phyloP scores from a whole-genome alignment of 1,140 invertebrate genomes.

The Drosophila obscura region DNA sequence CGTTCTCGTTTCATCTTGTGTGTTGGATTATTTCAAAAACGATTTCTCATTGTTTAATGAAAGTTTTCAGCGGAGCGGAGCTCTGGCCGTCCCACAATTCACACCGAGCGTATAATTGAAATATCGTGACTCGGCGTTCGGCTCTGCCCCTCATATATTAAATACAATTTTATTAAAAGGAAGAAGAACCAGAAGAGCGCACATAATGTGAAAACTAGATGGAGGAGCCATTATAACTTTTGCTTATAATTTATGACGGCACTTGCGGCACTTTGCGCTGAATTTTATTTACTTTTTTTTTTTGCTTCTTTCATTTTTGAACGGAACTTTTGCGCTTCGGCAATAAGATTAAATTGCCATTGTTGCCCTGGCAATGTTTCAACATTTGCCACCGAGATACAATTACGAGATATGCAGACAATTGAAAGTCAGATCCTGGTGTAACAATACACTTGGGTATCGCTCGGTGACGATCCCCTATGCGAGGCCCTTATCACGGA shows the following conservation, averaged over 20 bases:
- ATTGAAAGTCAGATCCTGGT: conserved; percentile 51
- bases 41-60: conserved; percentile 21
- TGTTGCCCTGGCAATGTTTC: conserved; percentile 36
- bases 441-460: conserved; percentile 47
- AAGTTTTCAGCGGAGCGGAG: conserved; percentile 12
- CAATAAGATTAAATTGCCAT: conserved; percentile 56
- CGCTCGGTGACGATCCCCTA: conserved; percentile 13
- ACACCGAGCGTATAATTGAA: conserved; percentile 69
- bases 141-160: conserved; percentile 26
- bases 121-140: conserved; percentile 69
- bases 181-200: conserved; percentile 20
- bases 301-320: conserved; percentile 29
- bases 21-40: conserved; percentile 24
- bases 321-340: conserved; percentile 54
- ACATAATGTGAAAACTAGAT: conserved; percentile 61
- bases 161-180: conserved; percentile 62
- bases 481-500: conserved; percentile 42
- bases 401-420: conserved; percentile 19
- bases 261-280: conserved; percentile 59
- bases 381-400: conserved; percentile 46
- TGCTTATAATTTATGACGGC: conserved; percentile 76
- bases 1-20: not conserved
- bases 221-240: conserved; percentile 70
- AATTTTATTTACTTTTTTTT: conserved; percentile 39
- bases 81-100: conserved; percentile 52